Conservation (phyloP, 2,888 invertebrate genomes). For the Ganaspis brasiliensis region DNA sequence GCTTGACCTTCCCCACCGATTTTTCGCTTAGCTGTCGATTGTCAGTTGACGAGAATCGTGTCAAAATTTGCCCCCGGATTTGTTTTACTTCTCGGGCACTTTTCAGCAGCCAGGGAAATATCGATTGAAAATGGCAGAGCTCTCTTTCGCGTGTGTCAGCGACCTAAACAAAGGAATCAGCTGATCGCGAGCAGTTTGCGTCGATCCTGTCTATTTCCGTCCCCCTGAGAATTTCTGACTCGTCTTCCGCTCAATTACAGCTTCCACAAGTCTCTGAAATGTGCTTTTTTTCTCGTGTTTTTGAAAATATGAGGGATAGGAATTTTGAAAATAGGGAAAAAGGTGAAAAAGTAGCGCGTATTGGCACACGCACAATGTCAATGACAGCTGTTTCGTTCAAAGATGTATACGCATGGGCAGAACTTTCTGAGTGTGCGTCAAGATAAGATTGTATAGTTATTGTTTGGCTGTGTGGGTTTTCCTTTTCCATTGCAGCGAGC, state of each 20-base stretch:
- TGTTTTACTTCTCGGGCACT: neutral
- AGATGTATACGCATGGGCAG: neutral
- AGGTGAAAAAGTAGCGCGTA: constrained; percentile 53
- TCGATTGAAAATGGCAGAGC: constrained; percentile 74
- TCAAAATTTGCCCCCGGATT: constrained; percentile 11
- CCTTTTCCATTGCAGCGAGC: constrained; percentile 8
- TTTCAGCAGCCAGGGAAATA: constrained; percentile 66
- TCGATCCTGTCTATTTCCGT: constrained; percentile 51
- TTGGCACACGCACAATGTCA: constrained; percentile 71
- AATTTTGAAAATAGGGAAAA: constrained; percentile 48
- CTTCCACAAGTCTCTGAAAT: constrained; percentile 5
- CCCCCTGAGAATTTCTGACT: constrained; percentile 21
- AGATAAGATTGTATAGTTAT: neutral
- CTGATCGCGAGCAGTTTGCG: constrained; percentile 83
- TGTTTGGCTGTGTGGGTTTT: constrained; percentile 11
- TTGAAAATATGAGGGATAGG: neutral
- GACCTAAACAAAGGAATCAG: constrained; percentile 91
- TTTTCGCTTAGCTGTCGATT: constrained; percentile 47
- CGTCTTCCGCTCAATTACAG: constrained; percentile 39
- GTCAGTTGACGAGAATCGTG: constrained; percentile 39
- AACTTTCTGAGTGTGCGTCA: neutral
- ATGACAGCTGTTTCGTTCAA: constrained; percentile 74
- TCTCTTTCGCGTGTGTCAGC: constrained; percentile 80
- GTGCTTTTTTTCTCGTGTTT: constrained; percentile 18
- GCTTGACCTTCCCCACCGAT: constrained; percentile 48